phyloP scores from a whole-genome alignment of 2,888 invertebrate genomes.

The Hylaea fasciaria region DNA sequence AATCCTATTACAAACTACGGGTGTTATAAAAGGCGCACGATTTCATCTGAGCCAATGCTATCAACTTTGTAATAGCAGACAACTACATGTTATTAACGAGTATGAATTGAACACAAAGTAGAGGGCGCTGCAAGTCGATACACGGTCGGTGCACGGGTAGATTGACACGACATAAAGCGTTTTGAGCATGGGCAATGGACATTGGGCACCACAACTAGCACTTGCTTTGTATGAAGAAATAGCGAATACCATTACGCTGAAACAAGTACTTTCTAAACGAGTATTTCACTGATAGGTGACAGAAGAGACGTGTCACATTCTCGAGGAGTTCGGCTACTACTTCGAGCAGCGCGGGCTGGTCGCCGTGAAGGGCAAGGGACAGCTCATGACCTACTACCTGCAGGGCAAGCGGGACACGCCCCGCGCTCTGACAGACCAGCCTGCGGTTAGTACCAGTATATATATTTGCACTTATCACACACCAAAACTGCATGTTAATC shows the following conservation, averaged over 20 bases:
- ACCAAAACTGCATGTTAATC: conserved; percentile 43
- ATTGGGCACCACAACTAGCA: conserved; percentile 20
- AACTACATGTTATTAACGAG: background rate
- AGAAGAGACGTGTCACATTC: conserved; percentile 95
- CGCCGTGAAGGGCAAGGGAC: conserved; percentile 98
- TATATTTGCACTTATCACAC: conserved; percentile 13
- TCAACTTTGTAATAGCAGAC: conserved; percentile 8
- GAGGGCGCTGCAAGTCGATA: conserved; percentile 17
- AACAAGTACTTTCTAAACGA: no score
- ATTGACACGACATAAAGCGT: conserved; percentile 11
- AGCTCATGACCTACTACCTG: conserved; percentile 97
- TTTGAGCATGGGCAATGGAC: conserved; percentile 27
- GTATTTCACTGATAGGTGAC: conserved; percentile 88
- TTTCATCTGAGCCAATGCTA: conserved; percentile 20
- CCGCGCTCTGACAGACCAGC: conserved; percentile 45
- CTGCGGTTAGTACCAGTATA: conserved; percentile 50
- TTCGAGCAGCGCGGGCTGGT: conserved; percentile 98
- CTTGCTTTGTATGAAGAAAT: conserved; percentile 19
- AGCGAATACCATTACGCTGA: conserved; percentile 14
- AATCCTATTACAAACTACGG: conserved; percentile 19
- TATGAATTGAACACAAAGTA: conserved; percentile 13
- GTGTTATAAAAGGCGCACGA: conserved; percentile 13
- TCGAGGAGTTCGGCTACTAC: conserved; percentile 94
- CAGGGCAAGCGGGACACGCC: conserved; percentile 81
- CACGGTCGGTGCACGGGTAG: background rate